Conservation (phyloP, 2,888 invertebrate species). For the Chaetoderma sp. region DNA sequence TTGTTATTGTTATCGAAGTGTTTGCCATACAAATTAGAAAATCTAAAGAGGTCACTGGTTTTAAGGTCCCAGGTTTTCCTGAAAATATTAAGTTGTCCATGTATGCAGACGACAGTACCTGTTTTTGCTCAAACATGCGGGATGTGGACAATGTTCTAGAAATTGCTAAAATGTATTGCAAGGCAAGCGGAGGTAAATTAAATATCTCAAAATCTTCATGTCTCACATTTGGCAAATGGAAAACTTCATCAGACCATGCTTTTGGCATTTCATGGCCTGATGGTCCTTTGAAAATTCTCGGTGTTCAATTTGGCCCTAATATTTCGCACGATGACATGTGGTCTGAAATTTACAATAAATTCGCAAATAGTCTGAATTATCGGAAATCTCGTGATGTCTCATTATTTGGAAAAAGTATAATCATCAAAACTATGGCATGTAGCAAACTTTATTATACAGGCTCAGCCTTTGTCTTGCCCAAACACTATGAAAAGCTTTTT, state of each 20-base stretch:
- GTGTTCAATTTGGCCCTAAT: background rate
- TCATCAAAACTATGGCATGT: background rate
- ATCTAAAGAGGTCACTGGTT: background rate
- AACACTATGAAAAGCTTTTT: background rate
- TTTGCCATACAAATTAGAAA: background rate
- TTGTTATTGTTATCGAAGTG: constrained; percentile 9
- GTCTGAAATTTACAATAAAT: background rate
- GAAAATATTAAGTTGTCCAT: background rate
- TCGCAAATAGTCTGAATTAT: background rate
- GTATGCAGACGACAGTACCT: constrained; percentile 15
- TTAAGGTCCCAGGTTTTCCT: background rate
- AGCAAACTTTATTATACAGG: background rate
- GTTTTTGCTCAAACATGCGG: background rate
- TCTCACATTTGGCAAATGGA: background rate
- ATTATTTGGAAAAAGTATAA: background rate
- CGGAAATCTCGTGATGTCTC: background rate
- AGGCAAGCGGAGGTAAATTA: background rate
- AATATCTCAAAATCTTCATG: background rate
- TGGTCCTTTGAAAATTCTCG: background rate
- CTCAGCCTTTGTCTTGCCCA: background rate
- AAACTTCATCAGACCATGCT: background rate
- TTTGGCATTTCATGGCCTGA: constrained; percentile 5
- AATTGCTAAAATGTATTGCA: background rate
- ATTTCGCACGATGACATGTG: background rate
- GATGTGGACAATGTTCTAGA: background rate